These are phyloP conservation scores for Percopsis transmontana DNA, from an alignment of 2,113 vertebrate species.

Conservation along the genomic window DNA sequence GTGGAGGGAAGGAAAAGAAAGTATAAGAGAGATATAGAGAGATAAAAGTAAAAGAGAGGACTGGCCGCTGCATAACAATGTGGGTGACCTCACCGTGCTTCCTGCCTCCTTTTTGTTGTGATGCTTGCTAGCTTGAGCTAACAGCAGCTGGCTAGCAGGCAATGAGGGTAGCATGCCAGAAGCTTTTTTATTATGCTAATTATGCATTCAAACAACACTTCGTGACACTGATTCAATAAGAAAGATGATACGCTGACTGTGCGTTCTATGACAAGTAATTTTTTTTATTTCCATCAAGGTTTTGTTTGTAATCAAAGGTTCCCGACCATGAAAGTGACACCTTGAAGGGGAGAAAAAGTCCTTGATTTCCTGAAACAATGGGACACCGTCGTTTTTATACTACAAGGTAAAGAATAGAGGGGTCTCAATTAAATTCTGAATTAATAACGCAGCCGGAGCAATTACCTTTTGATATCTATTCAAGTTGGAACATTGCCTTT, in stretches of 20 bases:
- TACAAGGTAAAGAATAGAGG: slow-evolving; percentile 32
- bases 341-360: slow-evolving; percentile 40
- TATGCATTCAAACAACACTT: slow-evolving; percentile 53
- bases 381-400: slow-evolving; percentile 22
- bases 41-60: slow-evolving; percentile 67
- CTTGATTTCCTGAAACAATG: slow-evolving; percentile 52
- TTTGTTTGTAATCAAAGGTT: slow-evolving; percentile 61
- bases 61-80: slow-evolving; percentile 67
- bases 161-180: background rate
- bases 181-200: slow-evolving; percentile 50
- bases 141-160: slow-evolving; percentile 32
- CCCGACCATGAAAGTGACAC: slow-evolving; percentile 43
- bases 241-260: slow-evolving; percentile 45
- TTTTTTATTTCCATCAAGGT: slow-evolving; percentile 38
- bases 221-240: slow-evolving; percentile 49
- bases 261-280: slow-evolving; percentile 24
- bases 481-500: slow-evolving; percentile 11
- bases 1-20: slow-evolving; percentile 61
- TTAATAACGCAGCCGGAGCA: slow-evolving; percentile 39
- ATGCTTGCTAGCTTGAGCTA: slow-evolving; percentile 56
- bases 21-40: slow-evolving; percentile 61
- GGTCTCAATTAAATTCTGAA: slow-evolving; percentile 46
- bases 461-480: slow-evolving; percentile 39
- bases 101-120: slow-evolving; percentile 38
- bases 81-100: slow-evolving; percentile 68